phyloP scores from a whole-genome alignment of 1,140 invertebrate genomes.

The Euura lappo region DNA sequence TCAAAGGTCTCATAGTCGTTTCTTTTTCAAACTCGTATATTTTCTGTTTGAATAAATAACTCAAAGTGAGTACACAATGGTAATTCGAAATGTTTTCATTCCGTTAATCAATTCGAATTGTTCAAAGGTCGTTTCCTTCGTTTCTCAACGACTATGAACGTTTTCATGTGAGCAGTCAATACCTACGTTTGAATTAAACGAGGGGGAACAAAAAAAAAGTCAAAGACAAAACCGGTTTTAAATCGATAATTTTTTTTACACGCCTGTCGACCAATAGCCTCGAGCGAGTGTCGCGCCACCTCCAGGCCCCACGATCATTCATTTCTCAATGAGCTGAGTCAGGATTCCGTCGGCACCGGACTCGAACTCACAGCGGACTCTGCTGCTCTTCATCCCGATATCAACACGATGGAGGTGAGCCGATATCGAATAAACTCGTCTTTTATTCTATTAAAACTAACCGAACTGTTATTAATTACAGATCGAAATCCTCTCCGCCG shows the following conservation, averaged over 20 bases:
- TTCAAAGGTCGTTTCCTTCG: neutral
- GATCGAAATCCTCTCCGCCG: conserved; percentile 47
- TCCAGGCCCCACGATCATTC: neutral
- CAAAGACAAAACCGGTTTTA: neutral
- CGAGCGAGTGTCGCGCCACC: neutral
- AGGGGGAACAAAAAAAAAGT: neutral
- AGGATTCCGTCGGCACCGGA: neutral
- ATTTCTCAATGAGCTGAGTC: neutral
- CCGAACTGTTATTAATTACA: conserved; percentile 26
- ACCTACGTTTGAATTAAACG: neutral
- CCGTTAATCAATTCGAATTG: neutral
- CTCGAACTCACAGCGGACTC: neutral
- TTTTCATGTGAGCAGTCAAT: neutral
- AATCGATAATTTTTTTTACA: neutral
- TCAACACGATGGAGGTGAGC: conserved; percentile 2
- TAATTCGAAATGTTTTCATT: too few relatives aligned
- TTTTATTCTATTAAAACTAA: neutral
- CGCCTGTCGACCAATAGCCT: neutral
- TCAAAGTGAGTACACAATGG: too few relatives aligned
- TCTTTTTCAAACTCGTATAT: too few relatives aligned
- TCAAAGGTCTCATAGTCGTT: too few relatives aligned
- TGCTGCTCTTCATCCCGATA: too few relatives aligned
- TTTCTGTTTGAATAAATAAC: too few relatives aligned
- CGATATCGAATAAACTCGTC: neutral
- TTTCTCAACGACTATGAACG: neutral